These are phyloP conservation scores for Thyatira batis DNA, from an alignment of 2,888 invertebrate species.

Conservation along the genomic window DNA sequence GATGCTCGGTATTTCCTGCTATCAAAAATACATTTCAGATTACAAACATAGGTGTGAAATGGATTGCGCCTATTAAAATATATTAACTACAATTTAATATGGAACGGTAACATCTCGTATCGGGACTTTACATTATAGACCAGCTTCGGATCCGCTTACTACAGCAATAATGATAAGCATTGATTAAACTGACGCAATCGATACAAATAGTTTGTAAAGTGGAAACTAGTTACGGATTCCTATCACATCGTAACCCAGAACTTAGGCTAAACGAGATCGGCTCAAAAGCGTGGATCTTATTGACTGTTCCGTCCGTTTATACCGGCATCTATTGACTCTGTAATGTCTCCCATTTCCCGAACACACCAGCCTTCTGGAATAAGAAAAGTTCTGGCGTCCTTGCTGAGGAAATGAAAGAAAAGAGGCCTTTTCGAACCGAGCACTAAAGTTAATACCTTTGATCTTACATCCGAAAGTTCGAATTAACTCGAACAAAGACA, in stretches of 20 bases:
- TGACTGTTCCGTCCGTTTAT: slow-evolving; percentile 68
- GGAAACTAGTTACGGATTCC: slow-evolving; percentile 50
- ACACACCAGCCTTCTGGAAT: slow-evolving; percentile 68
- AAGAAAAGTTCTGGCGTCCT: slow-evolving; percentile 73
- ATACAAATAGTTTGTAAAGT: slow-evolving; percentile 43
- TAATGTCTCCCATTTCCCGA: slow-evolving; percentile 79
- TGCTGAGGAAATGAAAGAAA: slow-evolving; percentile 67
- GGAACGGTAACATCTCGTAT: slow-evolving; percentile 2
- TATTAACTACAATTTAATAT: neutral
- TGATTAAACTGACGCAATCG: slow-evolving; percentile 53
- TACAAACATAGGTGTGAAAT: neutral
- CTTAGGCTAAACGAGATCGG: slow-evolving; percentile 63
- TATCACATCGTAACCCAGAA: slow-evolving; percentile 56
- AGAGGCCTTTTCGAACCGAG: slow-evolving; percentile 60
- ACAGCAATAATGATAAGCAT: slow-evolving; percentile 43
- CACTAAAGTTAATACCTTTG: slow-evolving; percentile 76
- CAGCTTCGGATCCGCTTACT: slow-evolving; percentile 15
- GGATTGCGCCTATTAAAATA: neutral
- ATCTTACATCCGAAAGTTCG: slow-evolving; percentile 71
- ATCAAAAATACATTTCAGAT: neutral
- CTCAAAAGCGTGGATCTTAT: slow-evolving; percentile 67
- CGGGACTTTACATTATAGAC: slow-evolving; percentile 6
- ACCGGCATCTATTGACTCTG: slow-evolving; percentile 73
- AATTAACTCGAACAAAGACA: slow-evolving; percentile 72
- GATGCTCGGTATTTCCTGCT: neutral